A percentile compares a stretch with the other conserved stretches of the same genome.
phyloP scores from a whole-genome alignment of 2,113 vertebrate genomes.

The Rhombomys opimus region DNA sequence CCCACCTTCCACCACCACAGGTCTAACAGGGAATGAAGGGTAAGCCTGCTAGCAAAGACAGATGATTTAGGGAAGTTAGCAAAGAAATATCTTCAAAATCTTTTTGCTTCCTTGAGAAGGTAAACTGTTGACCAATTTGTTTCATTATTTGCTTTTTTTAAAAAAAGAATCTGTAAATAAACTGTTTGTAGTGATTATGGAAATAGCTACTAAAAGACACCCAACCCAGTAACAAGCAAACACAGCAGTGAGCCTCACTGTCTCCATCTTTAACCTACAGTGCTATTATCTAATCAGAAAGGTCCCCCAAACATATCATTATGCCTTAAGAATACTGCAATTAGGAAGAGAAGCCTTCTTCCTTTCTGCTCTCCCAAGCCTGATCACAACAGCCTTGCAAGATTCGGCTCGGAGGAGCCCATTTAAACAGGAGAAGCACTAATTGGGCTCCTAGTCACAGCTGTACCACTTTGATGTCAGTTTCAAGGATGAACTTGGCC shows the following conservation, averaged over 20 bases:
- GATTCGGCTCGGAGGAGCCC: slow-evolving; percentile 14
- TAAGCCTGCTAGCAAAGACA: background rate
- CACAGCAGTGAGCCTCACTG: background rate
- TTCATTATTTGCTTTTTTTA: background rate
- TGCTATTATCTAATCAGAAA: slow-evolving; percentile 66
- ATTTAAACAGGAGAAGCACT: slow-evolving; percentile 68
- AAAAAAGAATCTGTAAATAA: slow-evolving; percentile 53
- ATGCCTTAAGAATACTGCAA: slow-evolving; percentile 12
- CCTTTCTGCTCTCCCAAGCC: background rate
- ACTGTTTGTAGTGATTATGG: slow-evolving; percentile 52
- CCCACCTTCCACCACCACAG: background rate
- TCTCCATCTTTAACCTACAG: slow-evolving; percentile 1
- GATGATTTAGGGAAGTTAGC: background rate
- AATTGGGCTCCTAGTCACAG: slow-evolving; percentile 72
- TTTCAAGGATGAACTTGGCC: slow-evolving; percentile 59
- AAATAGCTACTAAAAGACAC: slow-evolving; percentile 53
- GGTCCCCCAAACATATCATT: slow-evolving; percentile 59
- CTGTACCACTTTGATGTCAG: slow-evolving; percentile 72
- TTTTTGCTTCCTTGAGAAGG: slow-evolving; percentile 25
- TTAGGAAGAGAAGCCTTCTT: slow-evolving; percentile 58
- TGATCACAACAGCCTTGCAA: slow-evolving; percentile 59
- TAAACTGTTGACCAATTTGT: slow-evolving; percentile 42
- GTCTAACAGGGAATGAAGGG: background rate
- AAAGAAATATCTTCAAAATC: slow-evolving; percentile 27
- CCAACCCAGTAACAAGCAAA: slow-evolving; percentile 2